phyloP scores from a whole-genome alignment of 2,888 invertebrate species.

The Stenichneumon culpator region DNA sequence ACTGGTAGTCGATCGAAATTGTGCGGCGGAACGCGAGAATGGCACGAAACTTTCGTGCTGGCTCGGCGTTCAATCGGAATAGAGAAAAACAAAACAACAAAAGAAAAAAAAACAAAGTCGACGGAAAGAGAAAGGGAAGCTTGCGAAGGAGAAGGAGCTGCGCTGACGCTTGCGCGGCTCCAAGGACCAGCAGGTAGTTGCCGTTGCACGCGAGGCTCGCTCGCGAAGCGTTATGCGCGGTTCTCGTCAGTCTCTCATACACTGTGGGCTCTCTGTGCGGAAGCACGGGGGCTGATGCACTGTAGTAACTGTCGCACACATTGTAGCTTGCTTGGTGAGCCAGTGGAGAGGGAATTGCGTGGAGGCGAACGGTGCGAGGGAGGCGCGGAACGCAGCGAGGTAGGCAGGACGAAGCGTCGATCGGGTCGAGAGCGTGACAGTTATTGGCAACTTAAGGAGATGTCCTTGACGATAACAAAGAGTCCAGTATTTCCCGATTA shows the following conservation, averaged over 20 bases:
- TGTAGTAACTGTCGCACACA: slow-evolving; percentile 2
- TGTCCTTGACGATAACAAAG: not conserved
- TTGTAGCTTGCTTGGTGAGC: not conserved
- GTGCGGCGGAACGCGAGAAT: not conserved
- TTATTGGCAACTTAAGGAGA: not conserved
- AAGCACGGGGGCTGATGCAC: not conserved
- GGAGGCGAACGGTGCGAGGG: slow-evolving; percentile 10
- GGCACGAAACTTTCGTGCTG: not conserved
- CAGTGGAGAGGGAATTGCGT: not conserved
- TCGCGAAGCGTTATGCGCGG: slow-evolving; percentile 4
- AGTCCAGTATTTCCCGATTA: not conserved
- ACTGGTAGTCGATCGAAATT: not conserved
- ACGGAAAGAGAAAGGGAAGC: not conserved
- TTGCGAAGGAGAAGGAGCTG: slow-evolving; percentile 5
- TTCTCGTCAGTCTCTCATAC: not conserved
- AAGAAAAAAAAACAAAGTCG: not conserved
- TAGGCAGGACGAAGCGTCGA: not conserved
- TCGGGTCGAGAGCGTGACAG: not conserved
- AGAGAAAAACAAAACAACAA: not conserved
- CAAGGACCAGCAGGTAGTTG: slow-evolving; percentile 41
- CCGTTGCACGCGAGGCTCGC: not conserved
- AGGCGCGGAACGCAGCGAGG: not conserved
- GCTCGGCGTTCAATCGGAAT: not conserved
- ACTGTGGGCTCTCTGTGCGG: not conserved
- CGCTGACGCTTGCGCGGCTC: slow-evolving; percentile 34